Conservation (phyloP, 2,797 vertebrate species). For the Chelon labrosus region DNA sequence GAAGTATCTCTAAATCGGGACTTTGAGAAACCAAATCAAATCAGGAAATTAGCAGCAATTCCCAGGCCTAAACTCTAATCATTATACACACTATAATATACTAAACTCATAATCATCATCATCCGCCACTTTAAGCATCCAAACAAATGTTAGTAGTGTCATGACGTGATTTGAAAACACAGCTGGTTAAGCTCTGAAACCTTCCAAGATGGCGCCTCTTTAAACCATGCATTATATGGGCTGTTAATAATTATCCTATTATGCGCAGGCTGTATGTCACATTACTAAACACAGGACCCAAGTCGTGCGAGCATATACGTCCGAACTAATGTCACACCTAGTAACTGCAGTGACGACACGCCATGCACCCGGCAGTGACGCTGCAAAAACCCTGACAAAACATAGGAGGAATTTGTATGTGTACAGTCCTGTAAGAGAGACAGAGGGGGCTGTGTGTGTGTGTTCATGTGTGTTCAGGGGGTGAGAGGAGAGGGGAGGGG, state of each 20-base stretch:
- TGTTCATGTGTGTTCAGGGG: background rate
- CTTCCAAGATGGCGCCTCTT: background rate
- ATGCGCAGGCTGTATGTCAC: slow-evolving; percentile 30
- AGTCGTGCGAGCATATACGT: background rate
- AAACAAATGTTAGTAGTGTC: background rate
- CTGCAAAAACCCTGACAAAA: slow-evolving; percentile 52
- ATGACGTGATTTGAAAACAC: background rate
- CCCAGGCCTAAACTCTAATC: no score
- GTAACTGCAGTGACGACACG: slow-evolving; percentile 37
- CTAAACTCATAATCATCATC: no score
- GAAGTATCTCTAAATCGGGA: no score
- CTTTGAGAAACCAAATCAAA: no score
- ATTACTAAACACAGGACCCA: slow-evolving; percentile 33
- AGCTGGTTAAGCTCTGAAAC: background rate
- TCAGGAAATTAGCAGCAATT: no score
- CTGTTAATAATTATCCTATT: slow-evolving; percentile 1
- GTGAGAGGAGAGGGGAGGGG: slow-evolving; percentile 14
- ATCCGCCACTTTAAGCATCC: no score
- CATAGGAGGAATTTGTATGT: slow-evolving; percentile 45
- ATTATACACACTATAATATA: no score
- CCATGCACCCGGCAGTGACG: slow-evolving; percentile 38
- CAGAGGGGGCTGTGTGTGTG: background rate
- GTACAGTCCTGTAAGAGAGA: slow-evolving; percentile 16
- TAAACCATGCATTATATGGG: background rate
- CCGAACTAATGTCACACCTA: slow-evolving; percentile 63